Percentiles rank a stretch among this genome's conserved stretches.
Evolutionary conservation across 2,888 invertebrate species (phyloP).

Genomic region (Cantharis lateralis): DNA sequence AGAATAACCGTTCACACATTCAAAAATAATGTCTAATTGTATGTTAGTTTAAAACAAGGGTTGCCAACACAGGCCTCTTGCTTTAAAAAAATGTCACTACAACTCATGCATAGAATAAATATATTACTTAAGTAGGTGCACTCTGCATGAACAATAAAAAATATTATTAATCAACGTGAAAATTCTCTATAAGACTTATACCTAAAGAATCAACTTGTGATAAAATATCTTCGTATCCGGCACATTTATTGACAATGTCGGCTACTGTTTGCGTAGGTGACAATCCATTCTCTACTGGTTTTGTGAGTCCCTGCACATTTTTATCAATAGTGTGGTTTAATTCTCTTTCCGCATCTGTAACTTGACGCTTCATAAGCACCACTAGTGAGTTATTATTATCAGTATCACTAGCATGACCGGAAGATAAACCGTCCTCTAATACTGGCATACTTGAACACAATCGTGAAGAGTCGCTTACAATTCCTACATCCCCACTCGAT

Average conservation of each 20-base stretch:
- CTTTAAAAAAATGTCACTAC: conserved; percentile 5
- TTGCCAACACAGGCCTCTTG: not conserved
- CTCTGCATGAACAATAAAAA: conserved; percentile 9
- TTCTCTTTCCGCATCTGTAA: conserved; percentile 74
- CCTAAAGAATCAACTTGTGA: conserved; percentile 51
- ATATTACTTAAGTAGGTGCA: conserved; percentile 2
- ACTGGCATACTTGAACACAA: conserved; percentile 85
- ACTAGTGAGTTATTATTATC: conserved; percentile 86
- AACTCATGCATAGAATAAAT: not conserved
- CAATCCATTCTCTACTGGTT: conserved; percentile 49
- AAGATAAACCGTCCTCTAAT: conserved; percentile 91
- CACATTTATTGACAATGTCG: conserved; percentile 50
- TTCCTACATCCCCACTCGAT: conserved; percentile 63
- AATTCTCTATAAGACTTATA: conserved; percentile 29
- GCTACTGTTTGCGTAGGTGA: conserved; percentile 47
- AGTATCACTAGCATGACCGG: conserved; percentile 90
- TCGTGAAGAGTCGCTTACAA: conserved; percentile 67
- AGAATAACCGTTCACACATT: not conserved
- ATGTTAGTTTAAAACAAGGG: not conserved
- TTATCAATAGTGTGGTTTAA: conserved; percentile 65
- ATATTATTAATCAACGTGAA: not conserved
- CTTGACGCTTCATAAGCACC: conserved; percentile 68
- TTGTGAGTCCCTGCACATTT: conserved; percentile 38
- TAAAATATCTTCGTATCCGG: conserved; percentile 49
- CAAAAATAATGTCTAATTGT: not conserved